Evolutionary conservation across 53 echinoderm and acorn worm genomes (phyloP).

Genomic region (Hippasteria phrygiana): DNA sequence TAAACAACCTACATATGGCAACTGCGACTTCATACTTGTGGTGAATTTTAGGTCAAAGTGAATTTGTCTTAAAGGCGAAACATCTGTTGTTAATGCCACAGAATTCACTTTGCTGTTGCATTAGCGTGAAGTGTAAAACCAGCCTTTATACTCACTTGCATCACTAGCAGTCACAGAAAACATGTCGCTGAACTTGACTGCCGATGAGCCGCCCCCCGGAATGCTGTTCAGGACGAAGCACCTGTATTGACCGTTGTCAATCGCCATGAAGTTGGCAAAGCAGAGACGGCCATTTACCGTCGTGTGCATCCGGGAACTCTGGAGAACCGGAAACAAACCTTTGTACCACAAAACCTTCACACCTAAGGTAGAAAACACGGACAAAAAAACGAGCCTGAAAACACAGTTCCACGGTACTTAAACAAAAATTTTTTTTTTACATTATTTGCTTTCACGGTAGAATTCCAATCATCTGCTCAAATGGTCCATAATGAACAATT

Average conservation of each 20-base stretch:
- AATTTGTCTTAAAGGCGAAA: too few species aligned
- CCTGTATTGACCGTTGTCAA: conserved; percentile 58
- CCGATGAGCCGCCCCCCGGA: not conserved
- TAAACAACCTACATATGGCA: too few species aligned
- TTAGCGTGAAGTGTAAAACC: not conserved
- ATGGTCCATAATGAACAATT: too few species aligned
- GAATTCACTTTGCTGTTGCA: not conserved
- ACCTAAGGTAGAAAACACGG: conserved; percentile 34
- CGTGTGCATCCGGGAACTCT: not conserved
- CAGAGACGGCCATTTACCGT: conserved; percentile 73
- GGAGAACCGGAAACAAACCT: not conserved
- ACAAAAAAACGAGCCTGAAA: too few species aligned
- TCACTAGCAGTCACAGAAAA: conserved; percentile 26
- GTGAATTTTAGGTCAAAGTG: too few species aligned
- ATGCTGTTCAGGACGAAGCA: conserved; percentile 65
- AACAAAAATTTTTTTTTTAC: too few species aligned
- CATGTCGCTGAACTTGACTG: conserved; percentile 28
- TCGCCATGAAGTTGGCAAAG: conserved; percentile 58
- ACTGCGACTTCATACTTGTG: too few species aligned
- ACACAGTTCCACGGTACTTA: not conserved
- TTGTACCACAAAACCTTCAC: conserved; percentile 56
- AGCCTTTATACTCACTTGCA: conserved; percentile 39
- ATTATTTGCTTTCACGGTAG: too few species aligned
- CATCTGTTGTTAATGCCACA: too few species aligned
- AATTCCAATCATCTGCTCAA: too few species aligned